Evolutionary conservation across 2,797 vertebrate species (phyloP), one percentile per base, ranked within the genome.

Genomic region (Pogonophryne albipinna): DNA sequence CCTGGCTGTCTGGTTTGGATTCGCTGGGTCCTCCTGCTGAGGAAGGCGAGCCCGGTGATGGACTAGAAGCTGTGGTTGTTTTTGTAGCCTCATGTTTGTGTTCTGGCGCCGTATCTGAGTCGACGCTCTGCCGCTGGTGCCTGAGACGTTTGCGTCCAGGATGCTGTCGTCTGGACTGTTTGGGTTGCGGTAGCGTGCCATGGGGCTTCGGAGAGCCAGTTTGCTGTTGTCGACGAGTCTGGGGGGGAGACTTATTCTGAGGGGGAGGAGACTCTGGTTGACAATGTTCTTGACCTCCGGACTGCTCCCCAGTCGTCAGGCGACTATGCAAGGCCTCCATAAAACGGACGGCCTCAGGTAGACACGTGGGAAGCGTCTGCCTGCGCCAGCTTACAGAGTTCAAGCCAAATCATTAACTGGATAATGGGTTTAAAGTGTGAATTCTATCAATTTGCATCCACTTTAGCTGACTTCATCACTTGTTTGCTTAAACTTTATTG

Each of bases 251-350:
- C 80, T 84, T 87, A 38, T 7, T 7, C 34, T 38, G 34, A 63
- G 23, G 63, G 41, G 73, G 75, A 85, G 86, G 86, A 90, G 92
- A 91, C 79, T 91, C 91, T 87, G 85, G 59, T 56, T 88, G 88
- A 87, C 81, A 84, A 67, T 88, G 92, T 83, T 91, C 89, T 90
- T 90, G 90, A 90, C 82, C 92, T 93, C 90, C 89, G 72, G 93
- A 91, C 92, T 90, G 90, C 90, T 95, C 94, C 93, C 93, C 92
- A 92, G 92, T 91, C 75, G 82, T 90, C 89, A 92, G 83, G 70
- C 84, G 74, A 86, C 79, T 92, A 83, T 91, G 88, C 92, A 89
- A 92, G 93, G 88, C 91, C 93, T 95, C 95, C 95, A 95, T 95
- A 94, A 92, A 95, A 94, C 73, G 89, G 79, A 87, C 72, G 79